phyloP scores from a whole-genome alignment of 2,113 vertebrate species.

The Malurus melanocephalus region DNA sequence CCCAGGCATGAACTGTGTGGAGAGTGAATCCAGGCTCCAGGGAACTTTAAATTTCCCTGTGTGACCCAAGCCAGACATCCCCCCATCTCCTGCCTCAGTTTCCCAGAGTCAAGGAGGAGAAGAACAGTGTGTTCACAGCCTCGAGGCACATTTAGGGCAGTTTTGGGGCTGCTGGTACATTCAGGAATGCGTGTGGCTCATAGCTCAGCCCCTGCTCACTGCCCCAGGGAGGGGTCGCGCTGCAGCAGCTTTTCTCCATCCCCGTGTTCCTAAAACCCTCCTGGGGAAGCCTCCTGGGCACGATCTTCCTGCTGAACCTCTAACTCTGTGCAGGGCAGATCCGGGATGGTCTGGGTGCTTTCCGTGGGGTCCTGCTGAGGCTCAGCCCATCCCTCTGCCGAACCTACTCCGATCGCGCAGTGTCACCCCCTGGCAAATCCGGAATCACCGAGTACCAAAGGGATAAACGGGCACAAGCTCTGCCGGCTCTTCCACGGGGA shows the following conservation, averaged over 20 bases:
- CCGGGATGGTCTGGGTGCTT: background rate
- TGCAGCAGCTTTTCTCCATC: background rate
- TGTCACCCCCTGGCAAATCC: background rate
- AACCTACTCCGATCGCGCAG: background rate
- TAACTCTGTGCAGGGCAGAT: background rate
- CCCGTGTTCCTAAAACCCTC: background rate
- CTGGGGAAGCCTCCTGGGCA: background rate
- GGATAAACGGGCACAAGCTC: background rate
- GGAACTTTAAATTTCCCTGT: background rate
- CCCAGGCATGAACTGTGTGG: no score
- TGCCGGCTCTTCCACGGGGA: background rate
- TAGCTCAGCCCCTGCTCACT: rapidly evolving
- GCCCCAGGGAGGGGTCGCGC: background rate
- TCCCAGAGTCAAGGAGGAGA: background rate
- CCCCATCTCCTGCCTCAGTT: background rate
- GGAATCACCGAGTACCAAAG: background rate
- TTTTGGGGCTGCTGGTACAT: background rate
- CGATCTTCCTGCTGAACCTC: background rate
- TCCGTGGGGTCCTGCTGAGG: background rate
- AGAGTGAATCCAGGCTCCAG: background rate
- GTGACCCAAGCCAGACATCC: background rate
- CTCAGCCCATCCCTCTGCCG: background rate
- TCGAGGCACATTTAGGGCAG: background rate
- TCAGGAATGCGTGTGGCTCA: background rate
- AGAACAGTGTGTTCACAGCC: background rate